Base-by-base conservation (phyloP, 2,797 vertebrate species). In the Odontamblyopus rebecca region DNA sequence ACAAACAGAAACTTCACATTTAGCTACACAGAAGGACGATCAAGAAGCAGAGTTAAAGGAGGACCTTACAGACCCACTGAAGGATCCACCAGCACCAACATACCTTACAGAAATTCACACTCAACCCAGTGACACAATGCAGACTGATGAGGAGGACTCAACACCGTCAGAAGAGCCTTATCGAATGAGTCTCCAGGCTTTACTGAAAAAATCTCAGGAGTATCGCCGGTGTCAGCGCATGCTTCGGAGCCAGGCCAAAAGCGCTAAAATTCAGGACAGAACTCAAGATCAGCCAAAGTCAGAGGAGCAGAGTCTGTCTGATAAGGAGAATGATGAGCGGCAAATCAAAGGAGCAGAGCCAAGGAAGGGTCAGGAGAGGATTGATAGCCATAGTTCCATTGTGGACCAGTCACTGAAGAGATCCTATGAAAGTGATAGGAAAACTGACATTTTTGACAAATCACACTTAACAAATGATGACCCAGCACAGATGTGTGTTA, bases 131-230 rank as follows among this genome's bases (percentile, higher is more conserved):
- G 78, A 85, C 57, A 30, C 63, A 19, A 72, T 85, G 69, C 63
- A 56, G 56, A 69, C 11, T 44, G 68, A 77, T 3, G 41, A 82
- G 35, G 30, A n/a, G 13, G 79, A 83, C 4, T 44, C 29, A 4
- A 70, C 67, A 30, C 65, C 53, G 38, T 68, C 44, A 26, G 85
- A 77, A 71, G 94, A 94, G 80, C 95, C 94, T 0, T 94, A 94
- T 26, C 85, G 90, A 5, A 86, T 91, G 80, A 97, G 95, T 77
- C 95, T 98, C 72, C 96, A 98, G 90, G 96, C 94, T 70, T 92
- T 99, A 82, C 87, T 99, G 61, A 97, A 96, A 90, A 97, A 95
- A 85, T 98, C 97, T 23, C 96, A 94, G 87, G 97, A 98, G 79
- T 96, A 93, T 41, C 85, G 95, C 73, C 93, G 93, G 77, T 80